These are phyloP conservation scores for Marmota flaviventris DNA, from an alignment of 2,113 vertebrate species.

Conservation along the genomic window DNA sequence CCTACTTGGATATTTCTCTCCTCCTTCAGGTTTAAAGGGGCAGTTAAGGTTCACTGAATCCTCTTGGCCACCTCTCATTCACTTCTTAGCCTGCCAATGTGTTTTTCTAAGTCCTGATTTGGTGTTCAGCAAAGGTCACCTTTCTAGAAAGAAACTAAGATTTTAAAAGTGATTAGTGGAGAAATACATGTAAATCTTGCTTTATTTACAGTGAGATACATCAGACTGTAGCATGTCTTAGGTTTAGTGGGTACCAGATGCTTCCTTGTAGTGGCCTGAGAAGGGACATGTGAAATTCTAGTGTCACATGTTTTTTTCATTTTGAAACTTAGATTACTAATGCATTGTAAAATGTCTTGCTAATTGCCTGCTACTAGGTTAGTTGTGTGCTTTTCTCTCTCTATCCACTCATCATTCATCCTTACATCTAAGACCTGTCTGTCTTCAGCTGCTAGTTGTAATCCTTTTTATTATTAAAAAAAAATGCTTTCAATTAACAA, in stretches of 20 bases:
- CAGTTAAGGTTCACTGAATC: neutral
- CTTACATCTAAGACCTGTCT: neutral
- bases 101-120: conserved; percentile 12
- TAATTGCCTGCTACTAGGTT: neutral
- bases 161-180: neutral
- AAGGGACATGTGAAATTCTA: neutral
- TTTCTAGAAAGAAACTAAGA: conserved; percentile 4
- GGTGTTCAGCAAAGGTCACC: neutral
- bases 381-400: neutral
- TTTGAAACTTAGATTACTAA: neutral
- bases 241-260: neutral
- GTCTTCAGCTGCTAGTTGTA: neutral
- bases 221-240: neutral
- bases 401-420: neutral
- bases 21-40: neutral
- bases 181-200: neutral
- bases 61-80: neutral
- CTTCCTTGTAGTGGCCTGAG: neutral
- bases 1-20: neutral
- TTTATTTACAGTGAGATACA: neutral
- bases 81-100: neutral
- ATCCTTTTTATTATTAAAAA: neutral
- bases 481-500: neutral
- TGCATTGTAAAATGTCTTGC: neutral
- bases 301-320: neutral